Evolutionary conservation across 2,888 invertebrate genomes (phyloP).

Genomic region (Dascillus cervinus): DNA sequence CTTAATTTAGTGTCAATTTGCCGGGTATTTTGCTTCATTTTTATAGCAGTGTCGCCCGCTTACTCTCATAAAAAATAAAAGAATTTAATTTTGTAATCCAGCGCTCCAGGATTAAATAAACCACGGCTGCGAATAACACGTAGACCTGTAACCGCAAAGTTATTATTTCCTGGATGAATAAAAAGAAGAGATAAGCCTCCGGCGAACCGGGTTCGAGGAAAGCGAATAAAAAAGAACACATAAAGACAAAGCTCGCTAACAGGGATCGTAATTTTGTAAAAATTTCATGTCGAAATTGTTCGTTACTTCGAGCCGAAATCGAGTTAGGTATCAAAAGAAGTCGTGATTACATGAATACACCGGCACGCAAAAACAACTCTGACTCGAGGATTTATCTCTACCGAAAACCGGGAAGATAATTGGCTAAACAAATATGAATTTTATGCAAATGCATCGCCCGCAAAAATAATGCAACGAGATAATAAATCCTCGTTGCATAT

Average conservation of each 20-base stretch:
- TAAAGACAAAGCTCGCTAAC: slow-evolving; percentile 15
- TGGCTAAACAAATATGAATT: neutral
- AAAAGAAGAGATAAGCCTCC: slow-evolving; percentile 15
- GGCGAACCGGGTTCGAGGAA: slow-evolving; percentile 10
- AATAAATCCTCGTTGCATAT: no score
- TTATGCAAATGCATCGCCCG: neutral
- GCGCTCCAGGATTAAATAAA: slow-evolving; percentile 14
- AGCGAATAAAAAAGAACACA: slow-evolving; percentile 14
- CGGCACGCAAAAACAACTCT: no score
- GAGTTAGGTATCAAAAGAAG: no score
- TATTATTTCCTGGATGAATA: slow-evolving; percentile 15
- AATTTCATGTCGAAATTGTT: slow-evolving; percentile 13
- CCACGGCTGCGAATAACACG: slow-evolving; percentile 14
- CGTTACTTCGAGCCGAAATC: slow-evolving; percentile 12
- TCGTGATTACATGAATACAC: no score
- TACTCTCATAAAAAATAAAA: slow-evolving; percentile 12
- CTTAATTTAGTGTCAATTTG: slow-evolving; percentile 14
- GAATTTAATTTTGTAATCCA: slow-evolving; percentile 15
- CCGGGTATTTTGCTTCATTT: slow-evolving; percentile 8
- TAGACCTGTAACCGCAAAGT: slow-evolving; percentile 15
- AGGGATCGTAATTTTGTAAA: slow-evolving; percentile 13
- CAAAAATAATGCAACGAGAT: no score
- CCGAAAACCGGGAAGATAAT: neutral
- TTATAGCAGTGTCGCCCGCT: slow-evolving; percentile 7
- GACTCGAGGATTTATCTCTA: no score